phyloP scores from a whole-genome alignment of 2,888 invertebrate species.

The Sesia apiformis region DNA sequence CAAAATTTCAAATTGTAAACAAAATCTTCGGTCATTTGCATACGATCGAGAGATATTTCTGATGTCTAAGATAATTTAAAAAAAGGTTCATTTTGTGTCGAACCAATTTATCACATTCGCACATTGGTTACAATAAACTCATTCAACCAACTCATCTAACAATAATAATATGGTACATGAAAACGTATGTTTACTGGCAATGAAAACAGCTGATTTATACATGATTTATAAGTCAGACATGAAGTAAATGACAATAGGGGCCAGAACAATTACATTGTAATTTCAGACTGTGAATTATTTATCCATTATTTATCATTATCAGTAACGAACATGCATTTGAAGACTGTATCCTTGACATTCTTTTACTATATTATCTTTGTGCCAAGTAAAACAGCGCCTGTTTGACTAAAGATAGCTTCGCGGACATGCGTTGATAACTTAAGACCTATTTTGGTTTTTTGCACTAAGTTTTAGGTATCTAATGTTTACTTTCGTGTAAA shows the following conservation, averaged over 20 bases:
- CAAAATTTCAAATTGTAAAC: too few species aligned
- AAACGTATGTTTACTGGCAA: slow-evolving; percentile 4
- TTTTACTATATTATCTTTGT: slow-evolving; percentile 28
- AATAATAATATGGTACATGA: too few species aligned
- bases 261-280: slow-evolving; percentile 21
- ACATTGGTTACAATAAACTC: too few species aligned
- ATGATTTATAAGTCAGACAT: slow-evolving; percentile 8
- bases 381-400: slow-evolving; percentile 10
- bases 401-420: slow-evolving; percentile 1
- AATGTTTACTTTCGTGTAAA: too few species aligned
- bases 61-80: too few species aligned
- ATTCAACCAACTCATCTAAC: too few species aligned
- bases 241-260: slow-evolving; percentile 22
- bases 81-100: too few species aligned
- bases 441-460: too few species aligned
- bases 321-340: slow-evolving; percentile 38
- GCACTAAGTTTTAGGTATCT: too few species aligned
- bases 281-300: slow-evolving; percentile 15
- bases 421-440: background rate
- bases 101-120: too few species aligned
- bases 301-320: slow-evolving; percentile 23
- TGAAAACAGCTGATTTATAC: slow-evolving; percentile 7
- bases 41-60: too few species aligned
- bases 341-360: slow-evolving; percentile 41
- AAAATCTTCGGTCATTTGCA: too few species aligned